Evolutionary conservation across 1,140 invertebrate species (phyloP).

Genomic region (Cotesia vestalis): DNA sequence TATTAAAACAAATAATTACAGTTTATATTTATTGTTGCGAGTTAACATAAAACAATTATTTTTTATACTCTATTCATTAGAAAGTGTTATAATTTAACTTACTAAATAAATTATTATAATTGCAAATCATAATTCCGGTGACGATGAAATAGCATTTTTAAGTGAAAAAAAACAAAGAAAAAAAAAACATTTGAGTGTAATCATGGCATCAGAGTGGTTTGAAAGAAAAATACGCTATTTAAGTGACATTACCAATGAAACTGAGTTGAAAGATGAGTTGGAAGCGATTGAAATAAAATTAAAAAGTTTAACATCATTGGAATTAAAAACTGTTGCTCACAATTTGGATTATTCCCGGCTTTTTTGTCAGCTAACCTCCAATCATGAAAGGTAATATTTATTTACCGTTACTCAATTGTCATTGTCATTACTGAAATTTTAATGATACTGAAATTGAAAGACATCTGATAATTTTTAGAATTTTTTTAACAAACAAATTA

Average conservation of each 20-base stretch:
- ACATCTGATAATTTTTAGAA: no score
- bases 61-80: no score
- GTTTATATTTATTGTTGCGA: no score
- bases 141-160: no score
- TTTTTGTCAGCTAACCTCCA: conserved; percentile 57
- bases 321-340: conserved; percentile 46
- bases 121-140: no score
- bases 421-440: conserved; percentile 25
- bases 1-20: no score
- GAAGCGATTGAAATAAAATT: conserved; percentile 57
- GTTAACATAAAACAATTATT: no score
- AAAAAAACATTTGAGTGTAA: background rate
- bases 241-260: conserved; percentile 42
- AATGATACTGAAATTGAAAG: no score
- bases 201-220: conserved; percentile 49
- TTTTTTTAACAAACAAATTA: no score
- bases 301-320: conserved; percentile 38
- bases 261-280: conserved; percentile 48
- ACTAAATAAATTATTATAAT: no score
- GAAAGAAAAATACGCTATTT: conserved; percentile 46
- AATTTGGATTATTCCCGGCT: conserved; percentile 50
- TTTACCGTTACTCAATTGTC: conserved; percentile 32
- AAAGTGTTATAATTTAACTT: no score
- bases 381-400: conserved; percentile 55
- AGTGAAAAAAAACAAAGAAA: background rate